These are phyloP conservation scores for Sarcophaga peregrina DNA, from an alignment of 1,140 invertebrate genomes.

Conservation along the genomic window DNA sequence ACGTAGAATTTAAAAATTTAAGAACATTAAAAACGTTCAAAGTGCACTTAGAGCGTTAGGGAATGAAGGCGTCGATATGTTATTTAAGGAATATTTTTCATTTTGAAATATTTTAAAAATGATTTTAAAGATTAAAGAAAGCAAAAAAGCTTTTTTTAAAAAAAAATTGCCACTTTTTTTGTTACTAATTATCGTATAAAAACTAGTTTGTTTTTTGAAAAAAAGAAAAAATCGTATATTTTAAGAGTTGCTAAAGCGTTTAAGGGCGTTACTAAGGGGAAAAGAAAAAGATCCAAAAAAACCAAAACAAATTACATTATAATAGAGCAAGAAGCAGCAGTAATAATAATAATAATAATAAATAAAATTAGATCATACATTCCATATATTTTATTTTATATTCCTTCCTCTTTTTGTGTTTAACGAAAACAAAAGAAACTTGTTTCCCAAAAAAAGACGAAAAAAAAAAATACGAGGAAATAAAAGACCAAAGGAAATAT, in stretches of 20 bases:
- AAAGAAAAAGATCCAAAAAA: neutral
- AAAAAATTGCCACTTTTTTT: too few species aligned
- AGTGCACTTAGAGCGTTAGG: too few species aligned
- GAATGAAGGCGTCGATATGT: too few species aligned
- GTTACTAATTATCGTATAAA: constrained; percentile 2
- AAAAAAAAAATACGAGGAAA: too few species aligned
- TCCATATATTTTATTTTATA: too few species aligned
- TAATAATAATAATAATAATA: neutral
- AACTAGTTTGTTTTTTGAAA: neutral
- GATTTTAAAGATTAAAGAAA: too few species aligned
- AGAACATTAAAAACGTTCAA: too few species aligned
- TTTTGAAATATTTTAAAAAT: too few species aligned
- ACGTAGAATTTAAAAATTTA: too few species aligned
- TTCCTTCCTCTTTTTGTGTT: too few species aligned
- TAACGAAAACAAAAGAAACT: neutral
- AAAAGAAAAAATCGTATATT: neutral
- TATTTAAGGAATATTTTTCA: too few species aligned
- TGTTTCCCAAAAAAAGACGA: neutral
- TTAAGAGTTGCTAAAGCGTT: neutral
- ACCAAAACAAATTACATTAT: constrained; percentile 35
- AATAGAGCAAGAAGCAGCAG: constrained; percentile 28
- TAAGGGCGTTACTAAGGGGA: neutral
- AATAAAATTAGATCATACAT: constrained; percentile 13
- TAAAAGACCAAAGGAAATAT: neutral
- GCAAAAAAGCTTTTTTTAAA: too few species aligned